Conservation (phyloP, 1,140 invertebrate genomes). For the Stegodyphus mimosarum region DNA sequence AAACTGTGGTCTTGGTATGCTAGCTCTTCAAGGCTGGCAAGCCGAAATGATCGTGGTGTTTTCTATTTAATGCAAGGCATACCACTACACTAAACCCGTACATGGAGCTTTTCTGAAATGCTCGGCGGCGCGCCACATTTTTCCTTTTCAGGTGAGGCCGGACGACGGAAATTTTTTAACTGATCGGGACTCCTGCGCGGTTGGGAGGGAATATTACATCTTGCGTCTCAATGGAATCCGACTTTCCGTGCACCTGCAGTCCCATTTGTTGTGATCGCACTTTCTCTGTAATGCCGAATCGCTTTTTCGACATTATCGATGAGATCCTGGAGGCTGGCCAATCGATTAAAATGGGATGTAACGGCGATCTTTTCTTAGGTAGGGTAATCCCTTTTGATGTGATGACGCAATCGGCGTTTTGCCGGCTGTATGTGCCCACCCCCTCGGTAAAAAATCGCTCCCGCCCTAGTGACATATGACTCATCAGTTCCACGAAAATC, state of each 20-base stretch:
- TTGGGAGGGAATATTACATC: no score
- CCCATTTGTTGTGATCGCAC: no score
- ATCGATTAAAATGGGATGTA: no score
- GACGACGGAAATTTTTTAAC: not conserved
- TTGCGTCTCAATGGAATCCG: no score
- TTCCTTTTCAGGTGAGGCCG: not conserved
- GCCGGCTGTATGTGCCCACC: slow-evolving; percentile 16
- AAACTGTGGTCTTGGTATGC: not conserved
- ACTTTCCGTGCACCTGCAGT: no score
- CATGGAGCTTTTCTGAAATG: slow-evolving; percentile 8
- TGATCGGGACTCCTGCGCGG: no score
- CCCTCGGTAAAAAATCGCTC: slow-evolving; percentile 24
- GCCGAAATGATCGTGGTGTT: slow-evolving; percentile 27
- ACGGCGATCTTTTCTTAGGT: no score
- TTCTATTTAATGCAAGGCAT: slow-evolving; percentile 21
- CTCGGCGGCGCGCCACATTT: not conserved
- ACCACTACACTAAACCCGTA: slow-evolving; percentile 48
- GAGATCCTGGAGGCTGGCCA: no score
- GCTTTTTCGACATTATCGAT: no score
- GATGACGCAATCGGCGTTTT: slow-evolving; percentile 6
- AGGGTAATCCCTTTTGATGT: no score
- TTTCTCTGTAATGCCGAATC: no score
- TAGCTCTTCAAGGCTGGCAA: slow-evolving; percentile 31
- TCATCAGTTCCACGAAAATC: not conserved
- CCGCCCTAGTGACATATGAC: slow-evolving; percentile 45